A percentile compares a stretch with the other conserved stretches of the same genome.
These are phyloP conservation scores for Semnornis frantzii DNA, from an alignment of 2,113 vertebrate species.

Conservation along the genomic window DNA sequence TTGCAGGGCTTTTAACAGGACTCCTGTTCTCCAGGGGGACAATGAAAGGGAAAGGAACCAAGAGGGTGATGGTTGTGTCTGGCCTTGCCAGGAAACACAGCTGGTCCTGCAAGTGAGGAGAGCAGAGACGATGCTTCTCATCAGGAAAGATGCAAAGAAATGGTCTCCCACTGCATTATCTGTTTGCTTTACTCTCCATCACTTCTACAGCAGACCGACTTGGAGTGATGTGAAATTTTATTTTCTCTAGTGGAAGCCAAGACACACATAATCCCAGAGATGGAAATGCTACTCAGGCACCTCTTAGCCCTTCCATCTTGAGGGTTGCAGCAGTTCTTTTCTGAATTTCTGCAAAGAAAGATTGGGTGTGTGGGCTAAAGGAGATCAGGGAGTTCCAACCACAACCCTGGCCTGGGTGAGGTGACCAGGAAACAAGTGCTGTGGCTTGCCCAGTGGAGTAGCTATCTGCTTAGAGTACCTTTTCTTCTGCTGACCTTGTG, in stretches of 20 bases:
- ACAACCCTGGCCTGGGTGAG: not conserved
- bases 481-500: not conserved
- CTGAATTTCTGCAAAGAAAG: not conserved
- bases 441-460: not conserved
- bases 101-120: conserved; percentile 3
- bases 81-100: conserved; percentile 54
- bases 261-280: not conserved
- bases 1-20: conserved; percentile 47
- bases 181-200: not conserved
- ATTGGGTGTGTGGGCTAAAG: not conserved
- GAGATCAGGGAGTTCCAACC: not conserved
- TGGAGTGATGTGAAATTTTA: not conserved
- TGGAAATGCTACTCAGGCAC: not conserved
- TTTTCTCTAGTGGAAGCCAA: not conserved
- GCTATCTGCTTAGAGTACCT: not conserved
- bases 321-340: not conserved
- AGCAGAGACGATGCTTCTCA: not conserved
- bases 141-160: conserved; percentile 16
- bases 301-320: not conserved
- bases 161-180: not conserved
- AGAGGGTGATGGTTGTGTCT: not conserved
- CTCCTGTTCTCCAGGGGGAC: conserved; percentile 22
- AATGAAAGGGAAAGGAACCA: conserved; percentile 54
- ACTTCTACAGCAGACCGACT: not conserved
- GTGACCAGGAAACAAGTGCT: not conserved